Base-by-base conservation (phyloP, 1,140 invertebrate genomes). In the Heterodera carotae region DNA sequence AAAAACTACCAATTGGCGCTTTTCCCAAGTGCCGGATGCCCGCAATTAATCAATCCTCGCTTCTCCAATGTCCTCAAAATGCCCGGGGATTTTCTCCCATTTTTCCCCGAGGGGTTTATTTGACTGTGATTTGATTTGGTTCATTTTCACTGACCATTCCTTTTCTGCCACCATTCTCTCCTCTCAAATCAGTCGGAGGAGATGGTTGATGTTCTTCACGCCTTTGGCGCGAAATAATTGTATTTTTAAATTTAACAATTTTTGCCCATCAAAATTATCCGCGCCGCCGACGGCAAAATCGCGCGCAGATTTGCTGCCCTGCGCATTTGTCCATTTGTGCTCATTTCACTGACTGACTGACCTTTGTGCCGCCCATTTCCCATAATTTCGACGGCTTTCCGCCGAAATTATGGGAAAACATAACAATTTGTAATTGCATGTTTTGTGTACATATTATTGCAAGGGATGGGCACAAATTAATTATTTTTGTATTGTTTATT, bases 161-260 rank as follows among this genome's bases (percentile, higher is more conserved):
- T 8, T 34, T 66, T 66, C 18, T 66, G 22, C 62, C 27, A 2
- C 62, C 18, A 66, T 25, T 8, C 29, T 62, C n/a, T 22, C 62
- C 27, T 66, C n/a, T 43, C 39, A 5, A 22, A 53, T 12, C 22
- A 18, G 48, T 22, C 18, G n/a, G n/a, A n/a, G n/a, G n/a, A n/a
- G n/a, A n/a, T n/a, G n/a, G n/a, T n/a, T n/a, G n/a, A n/a, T n/a
- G n/a, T 53, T 53, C 18, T 53, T 12, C 18, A 53, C 18, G 48
- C 48, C 18, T 53, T 53, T 22, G 48, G 67, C 31, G 36, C 48
- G 27, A 69, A 69, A 69, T 69, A 12, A 69, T 43, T 34, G 36
- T 27, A 2, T 12, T 69, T 34, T 1, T 34, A 2, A 2, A 1
- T 27, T 27, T n/a, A n/a, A n/a, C n/a, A n/a, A 68, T 5, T 68